These are phyloP conservation scores for Acanthurus tractus DNA, from an alignment of 2,797 vertebrate genomes.

Conservation along the genomic window DNA sequence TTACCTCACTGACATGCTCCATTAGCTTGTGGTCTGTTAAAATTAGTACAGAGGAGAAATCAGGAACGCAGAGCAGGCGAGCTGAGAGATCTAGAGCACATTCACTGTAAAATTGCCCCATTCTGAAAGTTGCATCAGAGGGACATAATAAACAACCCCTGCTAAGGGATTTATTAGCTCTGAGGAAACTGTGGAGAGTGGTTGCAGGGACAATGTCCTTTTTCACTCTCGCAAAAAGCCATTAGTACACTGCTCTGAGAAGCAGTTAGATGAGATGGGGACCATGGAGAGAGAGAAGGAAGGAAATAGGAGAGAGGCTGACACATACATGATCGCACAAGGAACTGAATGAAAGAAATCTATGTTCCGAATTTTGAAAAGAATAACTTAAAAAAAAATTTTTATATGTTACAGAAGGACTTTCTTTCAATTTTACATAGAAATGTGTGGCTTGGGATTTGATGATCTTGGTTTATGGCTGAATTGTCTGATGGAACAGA, in stretches of 20 bases:
- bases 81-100: slow-evolving; percentile 71
- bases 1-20: slow-evolving; percentile 79
- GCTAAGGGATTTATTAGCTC: slow-evolving; percentile 73
- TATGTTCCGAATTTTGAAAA: slow-evolving; percentile 29
- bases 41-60: slow-evolving; percentile 67
- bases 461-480: not conserved
- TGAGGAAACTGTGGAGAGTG: slow-evolving; percentile 49
- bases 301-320: slow-evolving; percentile 9
- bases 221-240: slow-evolving; percentile 64
- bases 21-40: slow-evolving; percentile 79
- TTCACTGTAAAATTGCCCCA: slow-evolving; percentile 71
- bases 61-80: slow-evolving; percentile 49
- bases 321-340: slow-evolving; percentile 34
- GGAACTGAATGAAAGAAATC: slow-evolving; percentile 42
- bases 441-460: not conserved
- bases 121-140: slow-evolving; percentile 75
- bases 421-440: not conserved
- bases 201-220: slow-evolving; percentile 52
- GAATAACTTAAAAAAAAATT: slow-evolving; percentile 43
- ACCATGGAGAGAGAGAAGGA: slow-evolving; percentile 17
- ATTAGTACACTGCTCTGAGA: slow-evolving; percentile 56
- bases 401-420: slow-evolving; percentile 1
- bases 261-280: slow-evolving; percentile 47
- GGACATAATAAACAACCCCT: slow-evolving; percentile 78
- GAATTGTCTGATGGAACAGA: not conserved